Conservation (phyloP, 1,140 invertebrate genomes). For the Zaprionus gabonicus region DNA sequence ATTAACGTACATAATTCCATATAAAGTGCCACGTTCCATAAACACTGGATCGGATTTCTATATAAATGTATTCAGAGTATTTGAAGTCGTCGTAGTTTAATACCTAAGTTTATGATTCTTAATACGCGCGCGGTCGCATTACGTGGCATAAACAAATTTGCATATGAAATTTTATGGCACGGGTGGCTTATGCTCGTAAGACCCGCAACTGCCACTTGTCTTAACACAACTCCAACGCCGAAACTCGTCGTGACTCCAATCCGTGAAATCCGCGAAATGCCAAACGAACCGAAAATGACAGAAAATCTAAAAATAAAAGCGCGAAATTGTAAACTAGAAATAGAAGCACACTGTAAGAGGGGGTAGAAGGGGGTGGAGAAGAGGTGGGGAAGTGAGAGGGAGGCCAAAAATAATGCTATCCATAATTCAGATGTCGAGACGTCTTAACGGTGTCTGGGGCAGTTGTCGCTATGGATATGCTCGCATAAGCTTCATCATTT, state of each 20-base stretch:
- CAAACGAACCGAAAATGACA: conserved; percentile 28
- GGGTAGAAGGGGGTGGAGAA: neutral
- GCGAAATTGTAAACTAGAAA: conserved; percentile 36
- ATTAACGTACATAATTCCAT: neutral
- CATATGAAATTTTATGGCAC: conserved; percentile 56
- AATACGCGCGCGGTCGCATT: conserved; percentile 46
- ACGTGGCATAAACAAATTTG: conserved; percentile 55
- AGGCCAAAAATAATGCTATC: conserved; percentile 33
- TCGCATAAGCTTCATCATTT: conserved; percentile 47
- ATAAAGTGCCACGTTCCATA: no score
- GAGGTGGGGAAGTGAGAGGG: neutral
- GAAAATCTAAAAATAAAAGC: conserved; percentile 39
- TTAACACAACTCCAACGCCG: conserved; percentile 31
- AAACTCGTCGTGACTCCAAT: conserved; percentile 47
- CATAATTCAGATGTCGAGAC: conserved; percentile 53
- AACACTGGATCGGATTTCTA: neutral
- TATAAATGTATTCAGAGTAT: conserved; percentile 2
- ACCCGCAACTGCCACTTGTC: conserved; percentile 52
- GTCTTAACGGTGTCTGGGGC: conserved; percentile 48
- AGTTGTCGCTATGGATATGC: conserved; percentile 41
- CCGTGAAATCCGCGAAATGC: conserved; percentile 37
- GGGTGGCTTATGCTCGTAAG: conserved; percentile 32
- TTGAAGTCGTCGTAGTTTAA: conserved; percentile 25
- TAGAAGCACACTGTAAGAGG: neutral
- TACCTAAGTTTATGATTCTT: conserved; percentile 47